Evolutionary conservation across 2,888 invertebrate species (phyloP), one percentile per base, ranked within the genome.

Genomic region (Stegana nigrithorax): DNA sequence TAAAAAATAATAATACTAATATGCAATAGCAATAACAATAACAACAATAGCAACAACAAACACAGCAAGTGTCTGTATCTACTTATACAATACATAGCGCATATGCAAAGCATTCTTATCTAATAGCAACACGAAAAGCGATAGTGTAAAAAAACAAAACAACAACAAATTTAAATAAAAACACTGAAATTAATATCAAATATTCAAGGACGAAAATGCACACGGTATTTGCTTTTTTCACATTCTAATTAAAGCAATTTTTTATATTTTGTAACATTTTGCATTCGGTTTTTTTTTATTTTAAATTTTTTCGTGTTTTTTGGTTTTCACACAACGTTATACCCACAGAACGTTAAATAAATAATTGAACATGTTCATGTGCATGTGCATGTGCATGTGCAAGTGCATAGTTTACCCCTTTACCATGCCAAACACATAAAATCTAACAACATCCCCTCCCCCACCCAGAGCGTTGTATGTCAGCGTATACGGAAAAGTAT

Each of bases 181-280:
- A 27, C 19, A 23, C 25, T 67, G 78, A 68, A 75, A 77, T 75
- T 67, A 72, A 76, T 73, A 75, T 67, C 63, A 63, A 17, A 55
- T 58, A 25, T 63, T 69, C 69, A 77, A 75, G 73, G 72, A 65
- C 73, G 64, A n/a, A 25, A 58, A n/a, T n/a, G n/a, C 25, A 58
- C 21, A 8, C 60, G 59, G 25, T 55, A 58, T 59, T 47, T 60
- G 67, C 61, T 58, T 58, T 23, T n/a, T 59, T 65, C 63, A 57
- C 25, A 51, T 59, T 7, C 17, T 10, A 23, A 57, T 36, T 8
- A 42, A 42, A 39, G 39, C 39, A 58, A 58, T n/a, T 23, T 7
- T 39, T 4, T 23, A 4, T 47, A 23, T 47, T 47, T 23, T 12
- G 2, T 47, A 21, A 21, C 21, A 1, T 23, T 47, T 47, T 21